These are phyloP conservation scores for Sinhomidia bicolor DNA, from an alignment of 2,888 invertebrate genomes.

Conservation along the genomic window DNA sequence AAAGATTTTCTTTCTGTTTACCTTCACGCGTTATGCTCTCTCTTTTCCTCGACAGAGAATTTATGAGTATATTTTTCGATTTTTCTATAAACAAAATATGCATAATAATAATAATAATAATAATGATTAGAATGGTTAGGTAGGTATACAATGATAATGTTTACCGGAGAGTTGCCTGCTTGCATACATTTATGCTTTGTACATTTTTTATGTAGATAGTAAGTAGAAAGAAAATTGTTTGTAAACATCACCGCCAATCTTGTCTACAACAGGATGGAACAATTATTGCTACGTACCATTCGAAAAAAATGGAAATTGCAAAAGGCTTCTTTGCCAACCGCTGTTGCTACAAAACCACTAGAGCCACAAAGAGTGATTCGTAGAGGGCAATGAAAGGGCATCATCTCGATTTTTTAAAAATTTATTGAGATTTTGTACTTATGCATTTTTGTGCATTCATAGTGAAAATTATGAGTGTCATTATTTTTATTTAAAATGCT, in stretches of 20 bases:
- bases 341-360: no score
- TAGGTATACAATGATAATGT: slow-evolving; percentile 8
- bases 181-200: slow-evolving; percentile 9
- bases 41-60: background rate
- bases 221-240: background rate
- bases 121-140: slow-evolving; percentile 20
- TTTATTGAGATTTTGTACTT: no score
- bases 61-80: background rate
- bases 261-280: background rate
- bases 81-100: background rate
- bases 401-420: no score
- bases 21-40: background rate
- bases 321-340: background rate
- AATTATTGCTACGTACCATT: background rate
- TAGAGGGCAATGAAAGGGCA: no score
- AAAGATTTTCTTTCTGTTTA: background rate
- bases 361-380: no score
- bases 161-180: background rate
- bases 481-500: no score
- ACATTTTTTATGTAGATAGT: background rate
- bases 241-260: slow-evolving; percentile 14
- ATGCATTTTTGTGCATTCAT: no score
- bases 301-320: background rate
- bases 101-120: slow-evolving; percentile 18
- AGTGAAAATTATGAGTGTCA: no score